Evolutionary conservation across 2,113 vertebrate species (phyloP).

Genomic region (Platichthys stellatus): DNA sequence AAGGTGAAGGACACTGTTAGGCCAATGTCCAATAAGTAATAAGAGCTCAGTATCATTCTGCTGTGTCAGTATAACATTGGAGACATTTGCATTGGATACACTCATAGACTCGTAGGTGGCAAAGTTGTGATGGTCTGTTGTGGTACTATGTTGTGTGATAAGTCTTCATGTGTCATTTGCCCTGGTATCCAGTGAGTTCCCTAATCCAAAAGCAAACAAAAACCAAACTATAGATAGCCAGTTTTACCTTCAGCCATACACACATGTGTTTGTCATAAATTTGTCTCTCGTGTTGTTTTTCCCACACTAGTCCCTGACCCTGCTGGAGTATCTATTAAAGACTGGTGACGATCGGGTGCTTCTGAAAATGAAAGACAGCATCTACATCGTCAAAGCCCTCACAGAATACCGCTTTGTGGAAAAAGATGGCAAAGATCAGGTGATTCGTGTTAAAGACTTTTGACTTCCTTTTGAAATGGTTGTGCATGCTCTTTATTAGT

Average conservation of each 20-base stretch:
- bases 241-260: no score
- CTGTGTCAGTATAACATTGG: not conserved
- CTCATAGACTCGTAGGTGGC: no score
- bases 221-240: no score
- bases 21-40: not conserved
- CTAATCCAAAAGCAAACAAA: no score
- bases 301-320: constrained; percentile 84
- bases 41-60: not conserved
- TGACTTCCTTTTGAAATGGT: no score
- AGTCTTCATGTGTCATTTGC: no score
- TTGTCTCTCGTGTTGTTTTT: not conserved
- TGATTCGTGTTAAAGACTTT: constrained; percentile 19
- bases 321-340: constrained; percentile 92
- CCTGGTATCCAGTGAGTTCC: no score
- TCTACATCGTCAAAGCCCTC: constrained; percentile 90
- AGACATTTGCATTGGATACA: no score
- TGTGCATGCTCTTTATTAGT: no score
- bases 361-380: constrained; percentile 89
- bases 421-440: constrained; percentile 93
- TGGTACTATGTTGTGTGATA: no score
- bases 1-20: not conserved
- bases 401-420: constrained; percentile 91
- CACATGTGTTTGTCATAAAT: no score
- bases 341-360: constrained; percentile 91
- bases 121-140: no score